Evolutionary conservation across 2,888 invertebrate species (phyloP).

Genomic region (Macroteleia sp.): DNA sequence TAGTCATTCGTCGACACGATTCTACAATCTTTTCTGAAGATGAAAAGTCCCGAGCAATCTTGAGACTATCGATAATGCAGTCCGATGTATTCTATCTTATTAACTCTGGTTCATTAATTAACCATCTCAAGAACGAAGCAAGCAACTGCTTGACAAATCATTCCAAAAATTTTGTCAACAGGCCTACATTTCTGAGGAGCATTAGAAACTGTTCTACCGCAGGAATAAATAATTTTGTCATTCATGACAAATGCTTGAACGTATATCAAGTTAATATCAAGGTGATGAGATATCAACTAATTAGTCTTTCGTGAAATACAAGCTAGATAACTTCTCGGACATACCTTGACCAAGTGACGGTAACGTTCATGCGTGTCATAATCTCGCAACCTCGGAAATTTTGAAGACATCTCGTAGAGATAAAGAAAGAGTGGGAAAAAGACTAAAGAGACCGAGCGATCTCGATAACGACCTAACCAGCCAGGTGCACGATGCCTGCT

Average conservation of each 20-base stretch:
- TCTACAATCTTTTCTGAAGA: slow-evolving; percentile 80
- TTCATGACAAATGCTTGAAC: too few relatives aligned
- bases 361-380: slow-evolving; percentile 45
- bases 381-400: slow-evolving; percentile 44
- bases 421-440: slow-evolving; percentile 45
- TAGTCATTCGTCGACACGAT: slow-evolving; percentile 82
- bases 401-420: slow-evolving; percentile 38
- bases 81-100: slow-evolving; percentile 76
- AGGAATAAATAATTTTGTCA: too few relatives aligned
- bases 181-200: too few relatives aligned
- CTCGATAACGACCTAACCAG: slow-evolving; percentile 55
- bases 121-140: slow-evolving; percentile 71
- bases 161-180: slow-evolving; percentile 8
- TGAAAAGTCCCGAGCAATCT: slow-evolving; percentile 72
- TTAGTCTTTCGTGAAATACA: too few relatives aligned
- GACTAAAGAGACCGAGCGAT: slow-evolving; percentile 48
- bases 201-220: too few relatives aligned
- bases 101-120: slow-evolving; percentile 80
- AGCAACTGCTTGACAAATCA: slow-evolving; percentile 71
- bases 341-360: slow-evolving; percentile 32
- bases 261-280: too few relatives aligned
- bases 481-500: slow-evolving; percentile 53
- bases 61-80: slow-evolving; percentile 77
- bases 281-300: too few relatives aligned
- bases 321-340: too few relatives aligned